phyloP scores from a whole-genome alignment of 2,888 invertebrate species.

The Aproaerema taeniolella region DNA sequence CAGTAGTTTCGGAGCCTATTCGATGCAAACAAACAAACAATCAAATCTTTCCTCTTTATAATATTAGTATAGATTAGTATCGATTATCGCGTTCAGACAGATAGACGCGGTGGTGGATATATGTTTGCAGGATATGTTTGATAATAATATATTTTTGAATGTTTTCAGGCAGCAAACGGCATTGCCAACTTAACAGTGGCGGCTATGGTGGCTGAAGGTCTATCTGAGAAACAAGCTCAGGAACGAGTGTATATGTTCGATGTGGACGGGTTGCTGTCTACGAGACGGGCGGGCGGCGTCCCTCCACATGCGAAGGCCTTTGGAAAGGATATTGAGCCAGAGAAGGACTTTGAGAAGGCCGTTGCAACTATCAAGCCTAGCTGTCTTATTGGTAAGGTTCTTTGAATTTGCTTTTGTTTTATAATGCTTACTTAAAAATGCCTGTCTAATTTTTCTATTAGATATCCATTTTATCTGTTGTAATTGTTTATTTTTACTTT shows the following conservation, averaged over 20 bases:
- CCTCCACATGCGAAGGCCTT: constrained; percentile 84
- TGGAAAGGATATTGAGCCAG: constrained; percentile 87
- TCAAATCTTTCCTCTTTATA: too few species aligned
- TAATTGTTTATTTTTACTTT: background rate
- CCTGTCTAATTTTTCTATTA: too few species aligned
- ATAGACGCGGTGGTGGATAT: too few species aligned
- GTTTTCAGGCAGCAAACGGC: constrained; percentile 89
- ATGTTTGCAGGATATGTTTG: too few species aligned
- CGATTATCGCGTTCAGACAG: too few species aligned
- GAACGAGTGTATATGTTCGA: constrained; percentile 97
- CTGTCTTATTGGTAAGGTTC: constrained; percentile 86
- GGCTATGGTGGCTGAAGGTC: constrained; percentile 88
- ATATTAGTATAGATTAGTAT: too few species aligned
- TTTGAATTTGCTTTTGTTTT: too few species aligned
- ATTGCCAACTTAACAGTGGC: constrained; percentile 93
- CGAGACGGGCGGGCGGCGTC: constrained; percentile 79
- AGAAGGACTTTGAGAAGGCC: constrained; percentile 87
- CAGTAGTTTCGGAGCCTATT: too few species aligned
- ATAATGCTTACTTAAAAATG: too few species aligned
- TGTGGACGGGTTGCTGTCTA: constrained; percentile 91
- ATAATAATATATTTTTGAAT: too few species aligned
- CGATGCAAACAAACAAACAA: too few species aligned
- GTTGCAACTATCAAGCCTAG: constrained; percentile 92
- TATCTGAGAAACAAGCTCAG: constrained; percentile 83
- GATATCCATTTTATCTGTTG: too few species aligned